These are phyloP conservation scores for Benitochromis conjunctus DNA, from an alignment of 2,113 vertebrate species.

Conservation along the genomic window DNA sequence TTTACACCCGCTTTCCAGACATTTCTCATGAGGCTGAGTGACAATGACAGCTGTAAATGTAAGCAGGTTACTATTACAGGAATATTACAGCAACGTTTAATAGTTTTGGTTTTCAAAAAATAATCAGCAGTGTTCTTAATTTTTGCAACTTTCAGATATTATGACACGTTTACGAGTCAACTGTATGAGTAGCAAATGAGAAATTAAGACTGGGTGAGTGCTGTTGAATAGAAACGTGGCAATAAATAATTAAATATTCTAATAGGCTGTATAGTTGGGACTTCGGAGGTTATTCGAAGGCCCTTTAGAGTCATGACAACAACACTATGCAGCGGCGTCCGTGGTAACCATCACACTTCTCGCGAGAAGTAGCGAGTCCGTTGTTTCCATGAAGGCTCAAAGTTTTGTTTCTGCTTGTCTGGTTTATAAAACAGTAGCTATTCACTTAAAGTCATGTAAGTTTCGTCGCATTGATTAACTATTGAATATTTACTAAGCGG, in stretches of 20 bases:
- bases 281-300: too few relatives aligned
- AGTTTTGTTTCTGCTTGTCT: background rate
- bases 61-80: background rate
- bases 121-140: background rate
- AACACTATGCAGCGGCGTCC: background rate
- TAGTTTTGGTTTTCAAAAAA: background rate
- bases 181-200: background rate
- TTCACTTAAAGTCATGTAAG: background rate
- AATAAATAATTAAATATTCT: background rate
- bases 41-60: background rate
- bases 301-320: background rate
- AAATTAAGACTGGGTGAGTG: background rate
- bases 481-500: background rate
- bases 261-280: background rate
- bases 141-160: background rate
- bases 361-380: conserved; percentile 35
- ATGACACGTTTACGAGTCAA: background rate
- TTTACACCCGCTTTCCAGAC: background rate
- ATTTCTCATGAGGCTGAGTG: background rate
- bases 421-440: background rate
- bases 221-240: background rate
- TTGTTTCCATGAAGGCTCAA: background rate
- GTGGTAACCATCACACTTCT: background rate
- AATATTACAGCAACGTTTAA: background rate
- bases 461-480: accelerated